These are phyloP conservation scores for Rallus limicola DNA, from an alignment of 2,113 vertebrate genomes.

Conservation along the genomic window DNA sequence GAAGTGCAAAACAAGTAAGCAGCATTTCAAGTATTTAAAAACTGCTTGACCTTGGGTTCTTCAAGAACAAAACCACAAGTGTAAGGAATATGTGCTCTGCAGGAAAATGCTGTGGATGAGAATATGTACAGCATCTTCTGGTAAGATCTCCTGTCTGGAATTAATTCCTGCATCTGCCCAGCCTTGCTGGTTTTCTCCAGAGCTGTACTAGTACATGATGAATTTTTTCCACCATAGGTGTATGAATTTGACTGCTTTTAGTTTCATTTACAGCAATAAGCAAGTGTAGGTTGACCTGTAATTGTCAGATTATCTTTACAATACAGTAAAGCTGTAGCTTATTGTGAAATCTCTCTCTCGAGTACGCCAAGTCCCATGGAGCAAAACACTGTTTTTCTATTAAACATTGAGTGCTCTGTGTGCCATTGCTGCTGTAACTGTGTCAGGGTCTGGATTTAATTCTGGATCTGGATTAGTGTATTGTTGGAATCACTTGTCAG, in stretches of 20 bases:
- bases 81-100: neutral
- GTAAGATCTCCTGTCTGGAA: neutral
- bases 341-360: neutral
- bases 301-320: constrained; percentile 30
- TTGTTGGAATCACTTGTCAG: neutral
- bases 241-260: neutral
- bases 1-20: neutral
- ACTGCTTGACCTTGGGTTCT: neutral
- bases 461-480: neutral
- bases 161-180: neutral
- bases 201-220: neutral
- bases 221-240: neutral
- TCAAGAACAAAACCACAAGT: neutral
- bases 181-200: neutral
- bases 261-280: neutral
- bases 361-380: neutral
- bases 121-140: neutral
- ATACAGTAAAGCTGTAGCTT: neutral
- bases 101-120: neutral
- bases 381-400: neutral
- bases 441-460: neutral
- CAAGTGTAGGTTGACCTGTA: neutral
- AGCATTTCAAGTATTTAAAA: neutral
- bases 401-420: neutral
- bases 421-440: neutral